Base-by-base conservation (phyloP, 37 sponge, comb jelly and placozoan genomes). In the Aphrocallistes beatrix region DNA sequence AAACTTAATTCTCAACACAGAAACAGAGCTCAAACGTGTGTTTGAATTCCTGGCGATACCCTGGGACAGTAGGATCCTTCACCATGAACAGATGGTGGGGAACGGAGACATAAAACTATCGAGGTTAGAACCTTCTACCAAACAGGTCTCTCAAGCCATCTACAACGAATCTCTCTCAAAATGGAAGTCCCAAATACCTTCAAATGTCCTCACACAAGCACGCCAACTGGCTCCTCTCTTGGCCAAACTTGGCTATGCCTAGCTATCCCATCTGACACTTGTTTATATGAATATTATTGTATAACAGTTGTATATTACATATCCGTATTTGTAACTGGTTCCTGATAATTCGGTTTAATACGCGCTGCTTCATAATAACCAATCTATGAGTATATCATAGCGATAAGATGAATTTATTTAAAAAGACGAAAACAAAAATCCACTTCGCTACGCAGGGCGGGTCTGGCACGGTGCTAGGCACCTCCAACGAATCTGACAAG, bases 81-180 rank as follows among this genome's bases (percentile, higher is more conserved):
- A 50, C 19, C 96, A 95, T 39, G 88, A 92, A 34, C 37, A 87
- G 87, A 16, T 92, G 1, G 83, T 95, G 13, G 51, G 38, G 6
- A 83, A 88, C 82, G 83, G 84, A 23, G 48, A 81, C 1, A 48
- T 37, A 19, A 92, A 90, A 39, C 83, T 93, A 0, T 86, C 85
- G 81, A 95, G 93, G 8, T 37, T 95, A 88, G 96, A 95, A 47
- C 88, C 91, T 1, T 95, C 96, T 10, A 86, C 90, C 23, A 87
- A 86, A 19, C 96, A 95, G 40, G 96, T 95, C 36, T 85, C 39
- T 40, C 40, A 90, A 49, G 82, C 92, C 0, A 84, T 95, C 30
- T 51, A 95, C 75, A 91, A 83, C 0, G 69, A 89, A 0, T 60
- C 96, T 25, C 39, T 92, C 37, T 75, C 86, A 0, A 90, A 84